Conservation (phyloP, 2,113 vertebrate genomes). For the Orientallactaga bullata region DNA sequence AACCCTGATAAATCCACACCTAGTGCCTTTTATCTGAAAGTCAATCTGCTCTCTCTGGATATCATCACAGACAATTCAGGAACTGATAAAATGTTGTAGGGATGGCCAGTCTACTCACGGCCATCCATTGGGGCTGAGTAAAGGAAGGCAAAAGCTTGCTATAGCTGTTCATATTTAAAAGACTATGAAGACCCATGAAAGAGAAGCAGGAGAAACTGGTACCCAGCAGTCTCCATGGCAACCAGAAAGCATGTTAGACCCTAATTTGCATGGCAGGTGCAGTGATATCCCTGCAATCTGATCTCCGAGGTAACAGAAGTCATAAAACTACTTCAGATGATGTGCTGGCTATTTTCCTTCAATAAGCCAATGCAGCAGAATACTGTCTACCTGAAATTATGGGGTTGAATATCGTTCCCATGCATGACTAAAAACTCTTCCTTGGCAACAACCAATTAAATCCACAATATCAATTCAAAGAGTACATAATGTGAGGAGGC, state of each 20-base stretch:
- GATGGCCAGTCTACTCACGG: background rate
- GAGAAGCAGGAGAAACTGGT: constrained; percentile 51
- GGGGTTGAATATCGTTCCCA: background rate
- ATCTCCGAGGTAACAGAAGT: constrained; percentile 52
- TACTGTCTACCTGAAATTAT: background rate
- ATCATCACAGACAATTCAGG: background rate
- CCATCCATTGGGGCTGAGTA: background rate
- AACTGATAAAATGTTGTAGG: background rate
- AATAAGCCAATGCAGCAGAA: background rate
- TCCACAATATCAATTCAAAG: background rate
- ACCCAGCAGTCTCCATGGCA: constrained; percentile 82
- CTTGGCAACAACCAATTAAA: background rate
- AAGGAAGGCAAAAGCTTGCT: background rate
- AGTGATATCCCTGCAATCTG: constrained; percentile 72
- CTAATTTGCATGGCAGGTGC: constrained; percentile 73
- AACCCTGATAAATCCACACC: background rate
- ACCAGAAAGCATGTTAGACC: constrained; percentile 76
- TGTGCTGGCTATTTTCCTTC: constrained; percentile 33
- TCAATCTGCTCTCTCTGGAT: background rate
- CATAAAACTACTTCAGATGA: constrained; percentile 59
- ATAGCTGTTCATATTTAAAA: constrained; percentile 23
- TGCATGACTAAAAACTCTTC: background rate
- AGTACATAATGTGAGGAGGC: background rate
- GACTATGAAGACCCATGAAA: constrained; percentile 30
- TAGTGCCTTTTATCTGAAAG: background rate